Conservation (phyloP, 2,113 vertebrate species). For the Sinocyclocheilus anshuiensis region DNA sequence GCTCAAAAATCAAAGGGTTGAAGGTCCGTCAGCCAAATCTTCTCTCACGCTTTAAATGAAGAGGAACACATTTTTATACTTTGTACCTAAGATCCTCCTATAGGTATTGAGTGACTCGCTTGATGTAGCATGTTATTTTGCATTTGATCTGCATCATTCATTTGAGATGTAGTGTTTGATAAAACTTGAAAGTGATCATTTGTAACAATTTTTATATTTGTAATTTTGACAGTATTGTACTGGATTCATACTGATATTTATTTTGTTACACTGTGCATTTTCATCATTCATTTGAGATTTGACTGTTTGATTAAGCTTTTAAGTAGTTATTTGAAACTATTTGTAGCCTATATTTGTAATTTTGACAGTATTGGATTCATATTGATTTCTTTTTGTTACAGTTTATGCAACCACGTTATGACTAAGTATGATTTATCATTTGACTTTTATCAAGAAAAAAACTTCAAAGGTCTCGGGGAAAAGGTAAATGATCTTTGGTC, state of each 20-base stretch:
- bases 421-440: not conserved
- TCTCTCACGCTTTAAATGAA: not conserved
- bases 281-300: no score
- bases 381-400: not conserved
- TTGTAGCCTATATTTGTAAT: no score
- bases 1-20: not conserved
- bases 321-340: no score
- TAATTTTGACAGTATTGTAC: no score
- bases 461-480: not conserved
- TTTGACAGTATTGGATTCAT: not conserved
- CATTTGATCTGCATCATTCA: not conserved
- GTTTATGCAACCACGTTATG: not conserved
- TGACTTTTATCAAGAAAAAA: not conserved
- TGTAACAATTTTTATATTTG: no score
- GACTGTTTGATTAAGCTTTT: no score
- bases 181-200: not conserved
- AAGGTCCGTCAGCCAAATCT: not conserved
- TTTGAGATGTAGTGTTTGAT: not conserved
- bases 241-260: no score
- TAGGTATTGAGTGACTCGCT: not conserved
- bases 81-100: no score
- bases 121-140: not conserved
- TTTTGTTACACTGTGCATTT: no score
- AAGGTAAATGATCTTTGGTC: not conserved
- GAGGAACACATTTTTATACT: no score